phyloP scores from a whole-genome alignment of 2,113 vertebrate genomes.

The Platysteira castanea region DNA sequence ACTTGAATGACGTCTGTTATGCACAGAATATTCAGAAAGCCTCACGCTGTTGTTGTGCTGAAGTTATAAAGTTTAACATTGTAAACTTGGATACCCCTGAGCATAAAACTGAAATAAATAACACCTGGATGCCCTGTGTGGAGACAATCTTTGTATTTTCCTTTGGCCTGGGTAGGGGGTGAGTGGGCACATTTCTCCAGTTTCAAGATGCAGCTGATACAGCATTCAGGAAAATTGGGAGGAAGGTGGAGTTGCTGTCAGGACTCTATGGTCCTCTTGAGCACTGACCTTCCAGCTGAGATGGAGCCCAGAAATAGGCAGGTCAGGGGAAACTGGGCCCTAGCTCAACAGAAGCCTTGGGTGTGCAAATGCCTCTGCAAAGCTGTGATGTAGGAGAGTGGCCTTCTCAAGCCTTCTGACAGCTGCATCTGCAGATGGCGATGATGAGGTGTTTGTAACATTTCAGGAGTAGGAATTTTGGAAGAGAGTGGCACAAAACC shows the following conservation, averaged over 20 bases:
- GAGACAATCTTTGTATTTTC: background rate
- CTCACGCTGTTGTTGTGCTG: background rate
- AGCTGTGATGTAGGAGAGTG: background rate
- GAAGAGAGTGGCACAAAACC: fast-evolving
- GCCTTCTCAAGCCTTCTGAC: background rate
- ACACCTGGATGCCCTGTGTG: background rate
- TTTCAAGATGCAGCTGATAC: fast-evolving
- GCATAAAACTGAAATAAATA: background rate
- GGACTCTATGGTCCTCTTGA: fast-evolving
- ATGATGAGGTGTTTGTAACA: fast-evolving
- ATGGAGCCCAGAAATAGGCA: fast-evolving
- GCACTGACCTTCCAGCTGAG: background rate
- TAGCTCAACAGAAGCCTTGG: fast-evolving
- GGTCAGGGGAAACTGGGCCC: fast-evolving
- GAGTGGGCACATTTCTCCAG: background rate
- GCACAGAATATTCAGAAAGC: fast-evolving
- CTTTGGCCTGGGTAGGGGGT: background rate
- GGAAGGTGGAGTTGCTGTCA: background rate
- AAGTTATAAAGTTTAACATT: background rate
- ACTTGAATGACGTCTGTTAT: background rate
- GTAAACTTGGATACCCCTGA: no score
- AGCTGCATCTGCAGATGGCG: background rate
- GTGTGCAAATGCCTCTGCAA: background rate
- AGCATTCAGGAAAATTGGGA: background rate
- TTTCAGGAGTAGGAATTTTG: background rate